Evolutionary conservation across 2,888 invertebrate genomes (phyloP), one percentile per base, ranked within the genome.

Genomic region (Ischnura elegans): DNA sequence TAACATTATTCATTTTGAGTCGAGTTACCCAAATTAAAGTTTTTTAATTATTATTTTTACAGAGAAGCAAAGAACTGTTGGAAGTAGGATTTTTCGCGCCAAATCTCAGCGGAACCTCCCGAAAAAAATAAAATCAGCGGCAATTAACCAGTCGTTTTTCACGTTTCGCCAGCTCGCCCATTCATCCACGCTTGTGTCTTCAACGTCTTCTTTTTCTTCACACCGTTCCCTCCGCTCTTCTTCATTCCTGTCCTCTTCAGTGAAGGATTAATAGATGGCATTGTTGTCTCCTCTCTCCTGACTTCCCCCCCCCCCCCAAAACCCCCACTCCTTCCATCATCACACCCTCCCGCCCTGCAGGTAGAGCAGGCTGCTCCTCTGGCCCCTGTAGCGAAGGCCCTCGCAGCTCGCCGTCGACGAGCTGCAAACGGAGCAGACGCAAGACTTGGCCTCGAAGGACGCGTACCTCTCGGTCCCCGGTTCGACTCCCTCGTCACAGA

Each of bases 401-500:
- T 98, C 98, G 95, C 98, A 98, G 95, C 97, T 97, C 4, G 98
- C 97, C 95, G 97, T 97, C 42, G 97, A 97, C 0, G 97, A 97
- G 94, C 97, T 97, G 96, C 98, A 98, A 42, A 97, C 95, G 94
- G 97, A 97, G 95, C 98, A 99, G 95, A 97, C 97, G 95, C 98
- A 99, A 93, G 97, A 97, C 2, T 97, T 96, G 5, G 98, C 98
- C 95, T 98, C 98, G 94, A 98, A 97, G 95, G 98, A 98, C 94
- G 97, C 97, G 95, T 98, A 98, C 66, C 97, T 96, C 66, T 97
- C 97, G 0, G 98, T 97, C 93, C 97, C 97, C 0, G 97, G 96
- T 94, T 97, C 96, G 0, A 97, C 98, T 16, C 97, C 97, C 0
- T 97, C 97, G 95, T 98, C 98, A 95, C 98, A 99, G 95, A 98